Evolutionary conservation across 2,888 invertebrate genomes (phyloP), one percentile per base, ranked within the genome.

Genomic region (Drosophila kanekoi): DNA sequence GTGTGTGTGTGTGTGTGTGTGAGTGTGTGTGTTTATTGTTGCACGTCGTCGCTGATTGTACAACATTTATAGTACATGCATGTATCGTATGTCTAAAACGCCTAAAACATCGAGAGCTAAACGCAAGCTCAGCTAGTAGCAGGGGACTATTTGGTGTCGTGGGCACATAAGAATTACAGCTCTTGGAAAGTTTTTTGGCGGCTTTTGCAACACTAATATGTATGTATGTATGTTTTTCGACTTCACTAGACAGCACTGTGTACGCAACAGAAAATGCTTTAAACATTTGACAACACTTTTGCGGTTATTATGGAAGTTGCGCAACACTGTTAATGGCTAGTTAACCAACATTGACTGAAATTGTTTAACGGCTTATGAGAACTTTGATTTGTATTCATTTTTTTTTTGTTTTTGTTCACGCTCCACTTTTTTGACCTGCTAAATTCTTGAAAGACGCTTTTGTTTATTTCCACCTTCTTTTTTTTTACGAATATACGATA

Each of bases 11-110:
- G 16, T 48, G 4, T 56, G 37, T 48, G 35, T 45, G 56, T 58
- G 28, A 32, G 44, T 70, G 33, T 51, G 40, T 40, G 64, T 63
- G 8, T 64, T 87, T 81, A 83, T 83, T 83, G 88, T 84, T 85
- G 88, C 89, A 89, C 88, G 73, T 86, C 87, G 77, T 88, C 89
- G 84, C 87, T 89, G 89, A 79, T 84, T 84, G 89, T 88, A 84
- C 84, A 84, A 84, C 84, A 89, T 79, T 82, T 79, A 78, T 68
- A 83, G 81, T 87, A 72, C 70, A 66, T 66, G n/a, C n/a, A 63
- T 72, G 40, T 69, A 77, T 72, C 73, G 75, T 78, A 88, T 76
- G 68, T 81, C 84, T 87, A 73, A 84, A 80, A 80, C 64, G 84
- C 83, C 87, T 71, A 75, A 79, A 85, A 85, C 82, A 82, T 81